Conservation (phyloP, 2,113 vertebrate genomes). For the Anarhynchus alexandrinus region DNA sequence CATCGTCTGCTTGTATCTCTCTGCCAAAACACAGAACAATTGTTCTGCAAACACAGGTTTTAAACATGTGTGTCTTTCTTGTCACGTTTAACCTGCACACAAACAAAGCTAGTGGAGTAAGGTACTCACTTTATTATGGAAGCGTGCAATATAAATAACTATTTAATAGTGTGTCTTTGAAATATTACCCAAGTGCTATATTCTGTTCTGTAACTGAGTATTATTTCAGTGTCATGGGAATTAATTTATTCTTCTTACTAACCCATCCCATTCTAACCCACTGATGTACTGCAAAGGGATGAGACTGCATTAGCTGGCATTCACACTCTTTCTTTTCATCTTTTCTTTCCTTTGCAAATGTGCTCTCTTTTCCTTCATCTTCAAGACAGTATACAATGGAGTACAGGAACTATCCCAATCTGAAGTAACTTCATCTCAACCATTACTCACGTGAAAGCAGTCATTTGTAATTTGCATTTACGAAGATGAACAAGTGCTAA, state of each 20-base stretch:
- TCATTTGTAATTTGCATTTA: neutral
- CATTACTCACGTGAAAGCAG: neutral
- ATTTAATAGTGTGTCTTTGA: neutral
- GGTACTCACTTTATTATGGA: neutral
- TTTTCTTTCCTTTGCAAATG: neutral
- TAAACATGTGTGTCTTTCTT: fast-evolving
- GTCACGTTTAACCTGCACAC: neutral
- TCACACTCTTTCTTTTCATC: neutral
- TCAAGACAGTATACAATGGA: neutral
- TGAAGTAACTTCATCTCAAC: neutral
- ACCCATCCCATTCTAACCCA: neutral
- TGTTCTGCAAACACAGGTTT: neutral
- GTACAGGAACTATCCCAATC: neutral
- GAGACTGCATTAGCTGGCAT: neutral
- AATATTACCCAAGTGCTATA: neutral
- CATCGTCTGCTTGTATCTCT: neutral
- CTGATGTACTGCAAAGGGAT: neutral
- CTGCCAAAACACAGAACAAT: neutral
- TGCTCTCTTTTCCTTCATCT: neutral
- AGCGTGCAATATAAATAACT: neutral
- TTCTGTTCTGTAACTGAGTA: neutral
- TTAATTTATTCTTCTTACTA: neutral
- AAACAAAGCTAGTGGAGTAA: neutral
- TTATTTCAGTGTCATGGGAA: neutral
- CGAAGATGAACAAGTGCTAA: neutral